phyloP scores from a whole-genome alignment of 2,888 invertebrate species.

The Parelbella ahira region DNA sequence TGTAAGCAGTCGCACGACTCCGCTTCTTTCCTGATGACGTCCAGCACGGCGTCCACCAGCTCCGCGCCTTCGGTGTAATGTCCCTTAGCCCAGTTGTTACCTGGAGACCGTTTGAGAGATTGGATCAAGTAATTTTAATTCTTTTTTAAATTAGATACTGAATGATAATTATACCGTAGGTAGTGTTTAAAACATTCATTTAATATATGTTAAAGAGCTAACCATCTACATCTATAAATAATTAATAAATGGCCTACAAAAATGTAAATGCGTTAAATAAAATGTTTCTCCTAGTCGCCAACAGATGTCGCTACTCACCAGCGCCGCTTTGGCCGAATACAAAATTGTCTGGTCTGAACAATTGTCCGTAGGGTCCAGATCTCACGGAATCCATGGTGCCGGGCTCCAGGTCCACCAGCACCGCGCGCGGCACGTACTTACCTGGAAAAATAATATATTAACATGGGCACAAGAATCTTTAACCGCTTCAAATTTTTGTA shows the following conservation, averaged over 20 bases:
- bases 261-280: no score
- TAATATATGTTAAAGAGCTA: no score
- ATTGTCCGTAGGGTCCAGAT: conserved; percentile 88
- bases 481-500: no score
- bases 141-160: no score
- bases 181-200: no score
- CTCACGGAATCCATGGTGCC: conserved; percentile 94
- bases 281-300: no score
- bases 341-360: conserved; percentile 94
- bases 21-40: conserved; percentile 83
- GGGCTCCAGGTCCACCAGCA: conserved; percentile 92
- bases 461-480: no score
- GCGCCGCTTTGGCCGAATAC: conserved; percentile 92
- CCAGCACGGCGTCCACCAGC: conserved; percentile 84
- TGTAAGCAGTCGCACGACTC: conserved; percentile 89
- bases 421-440: conserved; percentile 91
- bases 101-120: no score
- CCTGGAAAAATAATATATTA: conserved; percentile 61
- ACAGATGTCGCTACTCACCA: conserved; percentile 44
- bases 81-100: conserved; percentile 82
- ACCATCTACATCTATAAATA: no score
- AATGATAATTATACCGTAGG: no score
- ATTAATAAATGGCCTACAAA: no score
- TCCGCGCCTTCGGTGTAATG: conserved; percentile 89
- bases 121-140: no score